Evolutionary conservation across 2,888 invertebrate genomes (phyloP).

Genomic region (Cistogaster globosa): DNA sequence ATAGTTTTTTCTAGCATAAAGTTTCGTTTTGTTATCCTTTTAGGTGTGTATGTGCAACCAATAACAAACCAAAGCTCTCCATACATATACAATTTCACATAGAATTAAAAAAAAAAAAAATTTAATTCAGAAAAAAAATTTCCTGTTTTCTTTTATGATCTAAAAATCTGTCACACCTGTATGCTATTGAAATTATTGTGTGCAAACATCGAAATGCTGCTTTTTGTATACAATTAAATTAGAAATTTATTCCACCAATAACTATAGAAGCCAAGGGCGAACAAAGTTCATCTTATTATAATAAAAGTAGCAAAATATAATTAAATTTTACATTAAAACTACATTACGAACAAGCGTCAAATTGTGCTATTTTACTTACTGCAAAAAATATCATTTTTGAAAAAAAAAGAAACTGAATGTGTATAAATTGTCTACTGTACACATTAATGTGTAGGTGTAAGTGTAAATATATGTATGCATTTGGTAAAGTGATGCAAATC

Average conservation of each 20-base stretch:
- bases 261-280: slow-evolving; percentile 54
- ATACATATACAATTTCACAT: too few species aligned
- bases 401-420: neutral
- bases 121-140: too few species aligned
- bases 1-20: too few species aligned
- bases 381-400: slow-evolving; percentile 31
- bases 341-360: slow-evolving; percentile 57
- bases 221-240: slow-evolving; percentile 52
- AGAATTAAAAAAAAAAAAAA: too few species aligned
- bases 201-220: neutral
- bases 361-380: slow-evolving; percentile 37
- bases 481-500: slow-evolving; percentile 53
- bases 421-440: neutral
- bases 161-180: slow-evolving; percentile 7
- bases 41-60: too few species aligned
- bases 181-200: neutral
- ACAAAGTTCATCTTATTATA: slow-evolving; percentile 30
- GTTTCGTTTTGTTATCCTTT: too few species aligned
- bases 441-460: neutral
- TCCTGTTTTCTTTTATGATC: too few species aligned
- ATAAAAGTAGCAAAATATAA: slow-evolving; percentile 37
- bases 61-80: too few species aligned
- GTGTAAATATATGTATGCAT: neutral
- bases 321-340: slow-evolving; percentile 60
- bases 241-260: slow-evolving; percentile 45